These are phyloP conservation scores for Apamea sordens DNA, from an alignment of 2,888 invertebrate genomes.

Conservation along the genomic window DNA sequence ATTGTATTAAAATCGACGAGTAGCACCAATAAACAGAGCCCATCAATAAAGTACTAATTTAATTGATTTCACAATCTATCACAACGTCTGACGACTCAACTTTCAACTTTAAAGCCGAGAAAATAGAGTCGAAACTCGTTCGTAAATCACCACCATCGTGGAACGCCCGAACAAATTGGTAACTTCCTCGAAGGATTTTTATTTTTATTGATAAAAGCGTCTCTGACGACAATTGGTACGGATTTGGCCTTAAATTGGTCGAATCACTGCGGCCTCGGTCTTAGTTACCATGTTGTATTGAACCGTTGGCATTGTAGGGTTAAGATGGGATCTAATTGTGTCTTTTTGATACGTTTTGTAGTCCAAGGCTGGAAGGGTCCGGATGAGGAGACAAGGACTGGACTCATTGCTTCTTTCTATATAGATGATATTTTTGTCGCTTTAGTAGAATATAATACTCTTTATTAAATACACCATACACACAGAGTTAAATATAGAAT, in stretches of 20 bases:
- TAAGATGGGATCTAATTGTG: constrained; percentile 53
- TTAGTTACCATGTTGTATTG: constrained; percentile 64
- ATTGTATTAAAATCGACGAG: constrained; percentile 63
- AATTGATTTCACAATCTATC: constrained; percentile 83
- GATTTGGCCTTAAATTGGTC: constrained; percentile 86
- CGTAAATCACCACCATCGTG: constrained; percentile 60
- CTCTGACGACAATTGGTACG: constrained; percentile 85
- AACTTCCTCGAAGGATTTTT: constrained; percentile 88
- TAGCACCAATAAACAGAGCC: constrained; percentile 72
- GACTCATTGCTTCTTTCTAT: background rate
- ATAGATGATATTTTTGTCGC: constrained; percentile 1
- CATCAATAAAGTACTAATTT: constrained; percentile 79
- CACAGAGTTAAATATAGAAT: too few species aligned
- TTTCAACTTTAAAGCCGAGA: constrained; percentile 16
- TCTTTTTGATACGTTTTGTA: constrained; percentile 37
- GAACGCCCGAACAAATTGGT: constrained; percentile 83
- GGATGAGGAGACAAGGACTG: background rate
- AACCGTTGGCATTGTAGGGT: constrained; percentile 57
- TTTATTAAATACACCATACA: too few species aligned
- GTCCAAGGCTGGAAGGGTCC: constrained; percentile 39
- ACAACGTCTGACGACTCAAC: constrained; percentile 52
- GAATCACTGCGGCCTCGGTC: constrained; percentile 75
- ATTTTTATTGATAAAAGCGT: constrained; percentile 89
- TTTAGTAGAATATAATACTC: background rate
- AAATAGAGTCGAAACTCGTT: constrained; percentile 63